Base-by-base conservation (phyloP, 2,113 vertebrate species). In the Thymallus thymallus region DNA sequence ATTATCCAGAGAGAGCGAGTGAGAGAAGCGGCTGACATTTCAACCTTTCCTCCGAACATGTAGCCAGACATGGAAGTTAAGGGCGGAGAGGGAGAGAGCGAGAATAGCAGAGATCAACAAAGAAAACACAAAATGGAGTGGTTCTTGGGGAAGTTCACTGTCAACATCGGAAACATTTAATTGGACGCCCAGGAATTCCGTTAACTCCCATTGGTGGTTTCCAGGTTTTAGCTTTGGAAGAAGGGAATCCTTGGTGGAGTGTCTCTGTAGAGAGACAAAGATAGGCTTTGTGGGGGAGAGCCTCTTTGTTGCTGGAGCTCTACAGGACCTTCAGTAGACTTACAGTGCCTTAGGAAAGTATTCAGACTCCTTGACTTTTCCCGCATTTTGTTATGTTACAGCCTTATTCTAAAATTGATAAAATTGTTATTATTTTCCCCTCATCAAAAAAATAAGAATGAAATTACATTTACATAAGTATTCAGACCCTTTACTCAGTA, bases 151-250 rank as follows among this genome's bases (percentile, higher is more conserved):
- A 84, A 80, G 84, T 85, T 77, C 83, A 80, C 35, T 41, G 77
- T 75, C 74, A 79, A 71, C 86, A 81, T 76, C 88, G 80, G 82
- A 80, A 22, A 20, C 72, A 20, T 84, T 82, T 83, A 69, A 85
- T 83, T 90, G 89, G 84, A 82, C 77, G 51, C 68, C 73, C 55
- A 24, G 66, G 68, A 75, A 26, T 78, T 82, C 55, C 46, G 13
- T 68, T 56, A 69, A 75, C 70, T 84, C 77, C 60, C 48, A 89
- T 85, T 86, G 91, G 85, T 68, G 76, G 72, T 84, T 80, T 83
- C 62, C 35, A 80, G 71, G 79, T 82, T 73, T 79, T 32, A 69
- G 66, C 65, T 55, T n/a, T 71, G 76, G 86, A 82, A 90, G 88
- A 88, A 92, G 76, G 35, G 55, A 68, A 72, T 72, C 48, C 68